Percentiles rank a stretch among this genome's conserved stretches.
Evolutionary conservation across 2,797 vertebrate genomes (phyloP).

Genomic region (Bradypus variegatus): DNA sequence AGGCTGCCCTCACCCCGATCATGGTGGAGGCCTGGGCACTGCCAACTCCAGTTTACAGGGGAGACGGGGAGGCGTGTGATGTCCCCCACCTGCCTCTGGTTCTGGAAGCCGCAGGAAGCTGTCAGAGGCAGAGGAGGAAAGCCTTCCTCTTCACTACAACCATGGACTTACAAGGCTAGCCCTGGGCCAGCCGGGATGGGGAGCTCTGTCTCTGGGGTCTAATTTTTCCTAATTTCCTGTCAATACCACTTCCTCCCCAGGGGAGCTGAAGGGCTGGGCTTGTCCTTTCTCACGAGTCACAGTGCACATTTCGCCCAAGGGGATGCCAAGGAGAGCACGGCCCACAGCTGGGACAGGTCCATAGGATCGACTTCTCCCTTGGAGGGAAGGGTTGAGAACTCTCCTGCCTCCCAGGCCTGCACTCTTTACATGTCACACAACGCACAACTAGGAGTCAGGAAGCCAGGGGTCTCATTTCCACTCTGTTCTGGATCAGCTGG

Average conservation of each 20-base stretch:
- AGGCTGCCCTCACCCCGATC: neutral
- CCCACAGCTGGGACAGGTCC: neutral
- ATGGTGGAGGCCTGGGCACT: neutral
- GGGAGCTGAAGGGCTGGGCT: neutral
- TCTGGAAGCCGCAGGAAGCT: too few relatives aligned
- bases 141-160: neutral
- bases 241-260: neutral
- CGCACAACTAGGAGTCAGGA: neutral
- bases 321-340: fast-evolving
- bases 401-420: neutral
- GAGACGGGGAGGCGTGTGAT: neutral
- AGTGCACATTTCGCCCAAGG: neutral
- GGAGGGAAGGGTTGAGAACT: neutral
- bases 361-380: neutral
- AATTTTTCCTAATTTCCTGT: neutral
- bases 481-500: neutral
- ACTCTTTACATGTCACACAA: neutral
- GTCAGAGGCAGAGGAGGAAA: too few relatives aligned
- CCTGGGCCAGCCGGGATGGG: neutral
- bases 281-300: neutral
- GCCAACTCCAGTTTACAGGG: fast-evolving
- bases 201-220: neutral
- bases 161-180: neutral
- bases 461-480: neutral
- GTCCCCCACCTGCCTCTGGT: too few relatives aligned